These are phyloP conservation scores for Cottus gobio DNA, from an alignment of 2,113 vertebrate species.

Conservation along the genomic window DNA sequence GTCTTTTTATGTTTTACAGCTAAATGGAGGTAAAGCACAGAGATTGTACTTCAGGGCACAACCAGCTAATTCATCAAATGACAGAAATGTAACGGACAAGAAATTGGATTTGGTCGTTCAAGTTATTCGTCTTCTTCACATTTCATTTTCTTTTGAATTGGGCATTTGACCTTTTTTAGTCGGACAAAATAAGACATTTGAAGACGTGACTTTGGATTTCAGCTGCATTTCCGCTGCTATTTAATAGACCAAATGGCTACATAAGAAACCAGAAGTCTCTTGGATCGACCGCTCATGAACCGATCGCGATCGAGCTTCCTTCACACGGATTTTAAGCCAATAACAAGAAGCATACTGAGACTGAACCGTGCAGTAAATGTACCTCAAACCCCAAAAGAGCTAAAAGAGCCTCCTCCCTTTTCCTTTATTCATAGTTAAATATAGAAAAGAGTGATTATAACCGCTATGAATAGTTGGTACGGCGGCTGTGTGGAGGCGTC, in stretches of 20 bases:
- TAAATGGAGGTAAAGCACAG: neutral
- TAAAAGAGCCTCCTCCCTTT: neutral
- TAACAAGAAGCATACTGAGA: neutral
- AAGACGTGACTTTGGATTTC: neutral
- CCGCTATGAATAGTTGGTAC: no score
- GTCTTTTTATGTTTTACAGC: slow-evolving; percentile 11
- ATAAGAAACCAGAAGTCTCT: neutral
- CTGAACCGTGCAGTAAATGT: neutral
- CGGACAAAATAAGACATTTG: neutral
- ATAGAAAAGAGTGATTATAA: neutral
- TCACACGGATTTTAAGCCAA: neutral
- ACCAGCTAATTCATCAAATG: no score
- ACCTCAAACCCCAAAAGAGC: neutral
- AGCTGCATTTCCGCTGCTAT: neutral
- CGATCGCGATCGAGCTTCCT: neutral
- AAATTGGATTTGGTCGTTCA: neutral
- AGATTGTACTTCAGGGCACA: neutral
- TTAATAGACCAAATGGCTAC: neutral
- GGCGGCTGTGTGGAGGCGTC: neutral
- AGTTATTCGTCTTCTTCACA: neutral
- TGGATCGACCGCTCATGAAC: neutral
- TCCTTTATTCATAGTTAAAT: neutral
- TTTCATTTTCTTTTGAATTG: neutral
- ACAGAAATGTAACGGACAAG: neutral
- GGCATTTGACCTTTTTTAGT: neutral